Base-by-base conservation (phyloP, 2,888 invertebrate species). In the Augochlorella aurata region DNA sequence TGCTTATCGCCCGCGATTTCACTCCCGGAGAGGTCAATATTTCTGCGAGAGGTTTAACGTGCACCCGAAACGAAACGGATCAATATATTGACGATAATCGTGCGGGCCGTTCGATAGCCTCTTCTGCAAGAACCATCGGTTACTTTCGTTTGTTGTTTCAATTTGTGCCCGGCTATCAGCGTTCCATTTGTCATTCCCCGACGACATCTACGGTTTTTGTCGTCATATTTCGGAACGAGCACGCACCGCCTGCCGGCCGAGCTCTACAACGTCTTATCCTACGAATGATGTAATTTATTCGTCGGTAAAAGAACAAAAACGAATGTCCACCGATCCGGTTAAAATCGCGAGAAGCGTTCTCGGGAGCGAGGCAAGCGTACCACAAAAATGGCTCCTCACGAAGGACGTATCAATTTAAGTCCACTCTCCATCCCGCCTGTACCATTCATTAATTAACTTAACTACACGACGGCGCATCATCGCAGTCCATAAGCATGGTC, bases 401-500 rank as follows among this genome's bases (percentile, higher is more conserved):
- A 93, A 93, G 93, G 93, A 93, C 93, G 92, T 93, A 92, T 93
- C 93, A 93, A 93, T 93, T 93, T 92, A 93, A 90, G 85, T 90
- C 89, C 89, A 90, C 93, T 92, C 93, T 92, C 90, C 92, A 89
- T 90, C 90, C 90, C 90, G 92, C 91, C 92, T 92, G 91, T 92
- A 92, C 92, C 92, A 92, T 93, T 93, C 92, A 92, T 93, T 93
- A 93, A 93, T 93, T 93, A 93, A 93, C 91, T 93, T 93, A 93
- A 93, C 93, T 91, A 92, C 90, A 91, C 90, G 91, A 91, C 92
- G 88, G 89, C 90, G 90, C 92, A 92, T 92, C 91, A 90, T 92
- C 88, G 89, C 90, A 81, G 88, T 85, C 85, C 88, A 87, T 90
- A 90, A 90, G 90, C 87, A 89, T 85, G 89, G 81, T 88, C 85